phyloP scores from a whole-genome alignment of 1,140 invertebrate species.

The Lanistes nyassanus region DNA sequence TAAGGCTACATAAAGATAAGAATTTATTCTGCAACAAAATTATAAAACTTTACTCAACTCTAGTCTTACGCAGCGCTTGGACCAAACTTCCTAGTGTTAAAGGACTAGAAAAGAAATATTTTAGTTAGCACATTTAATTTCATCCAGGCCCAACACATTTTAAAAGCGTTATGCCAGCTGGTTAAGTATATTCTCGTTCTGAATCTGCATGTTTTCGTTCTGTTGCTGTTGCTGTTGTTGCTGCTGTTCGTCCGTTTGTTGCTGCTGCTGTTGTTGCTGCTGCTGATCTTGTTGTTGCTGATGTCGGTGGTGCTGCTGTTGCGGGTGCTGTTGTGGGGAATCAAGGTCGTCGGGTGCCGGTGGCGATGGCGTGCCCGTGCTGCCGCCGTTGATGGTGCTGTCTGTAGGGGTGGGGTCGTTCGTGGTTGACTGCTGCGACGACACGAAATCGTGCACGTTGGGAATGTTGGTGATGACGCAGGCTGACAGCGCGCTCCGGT shows the following conservation, averaged over 20 bases:
- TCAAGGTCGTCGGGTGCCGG: not conserved
- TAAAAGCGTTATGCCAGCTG: too few species aligned
- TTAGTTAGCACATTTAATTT: too few species aligned
- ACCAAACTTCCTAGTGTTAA: too few species aligned
- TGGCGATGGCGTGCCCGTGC: not conserved
- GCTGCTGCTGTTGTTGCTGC: not conserved
- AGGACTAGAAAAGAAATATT: too few species aligned
- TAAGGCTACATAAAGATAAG: too few species aligned
- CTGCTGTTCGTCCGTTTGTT: not conserved
- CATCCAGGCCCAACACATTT: too few species aligned
- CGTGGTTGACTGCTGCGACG: too few species aligned
- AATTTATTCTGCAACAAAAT: too few species aligned
- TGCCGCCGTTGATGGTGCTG: not conserved
- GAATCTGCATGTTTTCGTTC: too few species aligned
- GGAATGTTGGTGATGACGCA: conserved; percentile 86
- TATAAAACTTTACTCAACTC: too few species aligned
- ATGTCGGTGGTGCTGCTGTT: not conserved
- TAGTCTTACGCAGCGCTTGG: too few species aligned
- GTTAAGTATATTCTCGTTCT: too few species aligned
- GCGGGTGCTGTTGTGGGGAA: not conserved
- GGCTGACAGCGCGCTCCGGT: conserved; percentile 83
- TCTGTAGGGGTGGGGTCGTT: not conserved
- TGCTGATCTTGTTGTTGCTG: not conserved
- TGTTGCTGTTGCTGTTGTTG: not conserved
- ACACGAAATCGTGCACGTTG: conserved; percentile 87